Evolutionary conservation across 2,888 invertebrate genomes (phyloP).

Genomic region (Scaptomyza tumidula): DNA sequence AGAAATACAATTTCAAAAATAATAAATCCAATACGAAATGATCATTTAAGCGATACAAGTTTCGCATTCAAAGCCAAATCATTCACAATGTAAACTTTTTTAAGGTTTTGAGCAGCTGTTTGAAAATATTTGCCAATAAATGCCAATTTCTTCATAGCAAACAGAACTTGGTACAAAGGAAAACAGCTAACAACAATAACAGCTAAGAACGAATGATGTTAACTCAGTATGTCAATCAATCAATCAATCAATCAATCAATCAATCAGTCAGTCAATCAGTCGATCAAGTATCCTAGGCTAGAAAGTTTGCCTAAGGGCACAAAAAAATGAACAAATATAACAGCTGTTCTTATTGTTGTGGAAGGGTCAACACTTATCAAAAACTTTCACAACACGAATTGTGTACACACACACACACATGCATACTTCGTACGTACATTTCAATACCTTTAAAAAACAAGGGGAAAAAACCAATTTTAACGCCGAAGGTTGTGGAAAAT

Average conservation of each 20-base stretch:
- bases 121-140: conserved; percentile 18
- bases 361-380: conserved; percentile 39
- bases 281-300: conserved; percentile 9
- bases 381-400: conserved; percentile 19
- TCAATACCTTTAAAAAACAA: conserved; percentile 1
- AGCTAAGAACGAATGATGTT: conserved; percentile 3
- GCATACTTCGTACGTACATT: not conserved
- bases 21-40: not conserved
- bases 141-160: conserved; percentile 8
- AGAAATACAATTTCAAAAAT: not conserved
- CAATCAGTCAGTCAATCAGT: conserved; percentile 10
- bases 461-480: conserved; percentile 3
- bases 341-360: conserved; percentile 11
- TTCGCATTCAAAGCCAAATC: not conserved
- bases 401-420: not conserved
- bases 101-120: not conserved
- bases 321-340: conserved; percentile 19
- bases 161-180: conserved; percentile 3
- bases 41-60: too few species aligned
- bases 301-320: conserved; percentile 3
- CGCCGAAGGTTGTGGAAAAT: conserved; percentile 32
- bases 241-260: too few species aligned
- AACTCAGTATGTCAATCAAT: conserved; percentile 10
- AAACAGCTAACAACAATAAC: conserved; percentile 15
- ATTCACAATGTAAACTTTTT: conserved; percentile 1